These are phyloP conservation scores for Drosophila asahinai DNA, from an alignment of 1,140 invertebrate genomes.

Conservation along the genomic window DNA sequence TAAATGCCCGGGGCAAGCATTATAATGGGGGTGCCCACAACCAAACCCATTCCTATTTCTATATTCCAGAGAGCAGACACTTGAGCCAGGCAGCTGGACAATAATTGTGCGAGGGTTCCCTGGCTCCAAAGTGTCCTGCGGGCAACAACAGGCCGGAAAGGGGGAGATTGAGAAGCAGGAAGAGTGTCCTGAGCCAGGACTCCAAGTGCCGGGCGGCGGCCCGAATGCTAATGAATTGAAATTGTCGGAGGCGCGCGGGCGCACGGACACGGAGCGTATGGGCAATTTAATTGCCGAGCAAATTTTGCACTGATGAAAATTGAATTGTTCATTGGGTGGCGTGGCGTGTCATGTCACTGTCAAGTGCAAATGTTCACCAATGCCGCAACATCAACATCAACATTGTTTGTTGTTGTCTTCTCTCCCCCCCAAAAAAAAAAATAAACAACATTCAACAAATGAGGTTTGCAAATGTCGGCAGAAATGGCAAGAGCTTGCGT, in stretches of 20 bases:
- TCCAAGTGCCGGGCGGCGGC: constrained; percentile 18
- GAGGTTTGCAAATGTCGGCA: constrained; percentile 50
- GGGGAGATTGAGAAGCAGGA: constrained; percentile 13
- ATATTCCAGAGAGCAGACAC: constrained; percentile 50
- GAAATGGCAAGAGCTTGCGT: constrained; percentile 38
- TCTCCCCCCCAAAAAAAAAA: not conserved
- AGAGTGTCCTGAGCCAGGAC: constrained; percentile 36
- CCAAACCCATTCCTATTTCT: constrained; percentile 10
- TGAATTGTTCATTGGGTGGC: constrained; percentile 48
- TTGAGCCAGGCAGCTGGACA: constrained; percentile 62
- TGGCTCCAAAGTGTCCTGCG: constrained; percentile 48
- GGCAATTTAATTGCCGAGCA: constrained; percentile 71
- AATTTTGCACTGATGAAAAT: constrained; percentile 58
- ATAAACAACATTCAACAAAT: constrained; percentile 46
- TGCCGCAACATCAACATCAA: constrained; percentile 59
- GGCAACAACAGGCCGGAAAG: constrained; percentile 39
- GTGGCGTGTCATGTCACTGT: constrained; percentile 66
- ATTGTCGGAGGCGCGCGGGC: constrained; percentile 39
- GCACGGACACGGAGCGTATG: constrained; percentile 49
- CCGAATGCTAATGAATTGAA: constrained; percentile 80
- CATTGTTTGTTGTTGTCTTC: constrained; percentile 20
- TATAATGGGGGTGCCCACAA: constrained; percentile 5
- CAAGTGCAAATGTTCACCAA: constrained; percentile 71
- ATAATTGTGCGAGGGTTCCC: constrained; percentile 50
- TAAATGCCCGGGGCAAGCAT: constrained; percentile 65